Conservation (phyloP, 2,797 vertebrate genomes). For the Echiichthys vipera region DNA sequence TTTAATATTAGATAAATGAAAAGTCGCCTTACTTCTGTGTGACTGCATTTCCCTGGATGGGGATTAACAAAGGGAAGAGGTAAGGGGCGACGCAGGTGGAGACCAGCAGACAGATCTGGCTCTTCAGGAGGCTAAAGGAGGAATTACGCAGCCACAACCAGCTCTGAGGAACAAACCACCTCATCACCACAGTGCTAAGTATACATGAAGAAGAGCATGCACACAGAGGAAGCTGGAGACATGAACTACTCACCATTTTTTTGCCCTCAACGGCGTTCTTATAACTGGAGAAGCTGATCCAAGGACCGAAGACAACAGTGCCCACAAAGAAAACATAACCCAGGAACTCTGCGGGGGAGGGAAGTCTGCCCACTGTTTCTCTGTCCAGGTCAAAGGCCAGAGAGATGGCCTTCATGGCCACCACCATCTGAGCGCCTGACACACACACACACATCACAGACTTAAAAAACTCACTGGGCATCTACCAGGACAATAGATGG, state of each 20-base stretch:
- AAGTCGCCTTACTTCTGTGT: constrained; percentile 86
- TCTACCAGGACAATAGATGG: too few relatives aligned
- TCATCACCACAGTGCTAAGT: background rate
- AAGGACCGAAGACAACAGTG: constrained; percentile 92
- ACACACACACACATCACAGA: constrained; percentile 9
- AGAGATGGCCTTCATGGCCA: constrained; percentile 95
- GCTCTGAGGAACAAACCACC: constrained; percentile 79
- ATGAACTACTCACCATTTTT: constrained; percentile 81
- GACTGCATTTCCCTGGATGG: constrained; percentile 84
- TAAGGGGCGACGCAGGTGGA: constrained; percentile 92
- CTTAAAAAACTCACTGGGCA: background rate
- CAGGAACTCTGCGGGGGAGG: constrained; percentile 88
- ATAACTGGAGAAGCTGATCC: constrained; percentile 91
- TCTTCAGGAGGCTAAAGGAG: constrained; percentile 84
- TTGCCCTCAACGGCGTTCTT: constrained; percentile 83
- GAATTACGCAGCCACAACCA: constrained; percentile 86
- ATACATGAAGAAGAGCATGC: fast-evolving
- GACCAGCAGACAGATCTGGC: constrained; percentile 88
- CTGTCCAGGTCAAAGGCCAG: constrained; percentile 93
- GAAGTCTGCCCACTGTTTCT: constrained; percentile 76
- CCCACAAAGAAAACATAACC: constrained; percentile 94
- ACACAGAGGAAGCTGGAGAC: background rate
- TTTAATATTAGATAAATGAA: background rate
- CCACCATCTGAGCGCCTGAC: constrained; percentile 93
- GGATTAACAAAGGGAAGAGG: constrained; percentile 91